Evolutionary conservation across 2,797 vertebrate genomes (phyloP), one percentile per base, ranked within the genome.

Genomic region (Bryconaethiops microstoma): DNA sequence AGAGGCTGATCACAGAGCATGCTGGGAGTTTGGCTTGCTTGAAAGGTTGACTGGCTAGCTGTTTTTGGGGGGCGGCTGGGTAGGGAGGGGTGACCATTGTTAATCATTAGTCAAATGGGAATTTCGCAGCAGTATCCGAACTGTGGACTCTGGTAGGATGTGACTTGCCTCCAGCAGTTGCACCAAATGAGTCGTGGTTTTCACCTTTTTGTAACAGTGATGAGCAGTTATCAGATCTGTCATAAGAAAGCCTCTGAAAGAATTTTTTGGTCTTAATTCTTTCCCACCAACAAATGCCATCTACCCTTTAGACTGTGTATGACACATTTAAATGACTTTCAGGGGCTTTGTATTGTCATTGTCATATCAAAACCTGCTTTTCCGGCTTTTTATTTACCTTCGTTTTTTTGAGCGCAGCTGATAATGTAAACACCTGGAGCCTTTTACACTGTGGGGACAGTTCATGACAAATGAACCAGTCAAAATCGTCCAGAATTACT

Each of bases 41-140:
- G 72, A 65, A 65, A 81, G 79, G 72, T 60, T 35, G 67, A 52
- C 39, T 63, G 52, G 69, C 39, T 40, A 52, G 45, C 5, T 45
- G 45, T 52, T 72, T 52, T 39, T 65, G 16, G 68, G 87, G 87
- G 80, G 75, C 82, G 70, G 23, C 64, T 42, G 70, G 87, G 81
- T 14, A 62, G 87, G 83, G 40, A 19, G 64, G 23, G 35, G n/a
- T 29, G 14, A n/a, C 63, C 39, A 9, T 55, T 2, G 55, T 80
- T 80, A 87, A 86, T 86, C 65, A 39, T 86, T 88, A 85, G 88
- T 84, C 80, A 80, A 84, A 88, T 80, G 60, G 83, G 89, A 87
- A 90, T 90, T 91, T 91, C 84, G 81, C 92, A 88, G 78, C 86
- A 88, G 82, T 85, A 89, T 87, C 86, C 76, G 52, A 79, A 89